Base-by-base conservation (phyloP, 2,797 vertebrate species). In the Labroides dimidiatus region DNA sequence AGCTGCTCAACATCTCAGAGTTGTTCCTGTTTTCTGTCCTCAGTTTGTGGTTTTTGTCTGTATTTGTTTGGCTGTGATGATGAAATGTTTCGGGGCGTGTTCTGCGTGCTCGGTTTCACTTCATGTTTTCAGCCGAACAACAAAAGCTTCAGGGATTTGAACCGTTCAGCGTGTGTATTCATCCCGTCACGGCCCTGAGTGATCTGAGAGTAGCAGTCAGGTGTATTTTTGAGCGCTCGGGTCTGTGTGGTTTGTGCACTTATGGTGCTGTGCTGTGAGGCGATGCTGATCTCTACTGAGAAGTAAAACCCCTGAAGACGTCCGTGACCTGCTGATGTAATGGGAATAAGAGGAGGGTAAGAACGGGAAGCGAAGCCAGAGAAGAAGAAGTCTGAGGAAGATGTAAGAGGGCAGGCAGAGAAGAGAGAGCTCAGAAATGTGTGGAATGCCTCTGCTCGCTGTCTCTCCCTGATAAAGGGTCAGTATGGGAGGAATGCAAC, bases 401-500 rank as follows among this genome's bases (percentile, higher is more conserved):
- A 75, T 54, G 61, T 39, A 58, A 66, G 63, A 37, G 20, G 58
- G 16, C 71, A 20, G 57, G 61, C 48, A 71, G 19, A 45, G 73
- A 78, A 73, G 64, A 69, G 62, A 57, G 68, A 82, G 72, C 50
- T 81, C 45, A 81, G 78, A 89, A 64, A 88, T 91, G 33, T 80
- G 81, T 82, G 84, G 90, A 90, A 91, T 92, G 86, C 80, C 42
- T 78, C 80, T 78, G 67, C 84, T 83, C 3, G 11, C 64, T 50
- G 78, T 81, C 81, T 85, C 71, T 86, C 75, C 77, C 79, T 79
- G 90, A 92, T 93, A 89, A 90, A 84, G 84, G 57, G 75, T 60
- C 75, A 87, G 84, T 80, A 93, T 89, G 91, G 77, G 64, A 91
- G 90, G 93, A 94, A 95, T 94, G 93, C 37, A 82, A 89, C 91